Base-by-base conservation (phyloP, 2,888 invertebrate genomes). In the Boloria euphrosyne region DNA sequence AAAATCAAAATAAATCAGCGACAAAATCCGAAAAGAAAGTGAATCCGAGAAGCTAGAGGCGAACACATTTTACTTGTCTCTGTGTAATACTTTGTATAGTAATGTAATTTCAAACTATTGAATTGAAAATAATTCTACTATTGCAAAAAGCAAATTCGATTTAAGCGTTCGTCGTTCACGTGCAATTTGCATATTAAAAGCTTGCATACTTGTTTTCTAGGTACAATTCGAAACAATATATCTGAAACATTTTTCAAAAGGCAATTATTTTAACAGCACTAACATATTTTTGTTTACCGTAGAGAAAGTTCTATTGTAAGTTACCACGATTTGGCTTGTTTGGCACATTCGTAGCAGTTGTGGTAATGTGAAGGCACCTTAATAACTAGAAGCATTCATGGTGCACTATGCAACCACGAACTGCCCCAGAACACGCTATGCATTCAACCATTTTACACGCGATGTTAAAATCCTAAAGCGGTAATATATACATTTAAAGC, bases 101-200 rank as follows among this genome's bases (percentile, higher is more conserved):
- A 50, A 58, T 58, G 58, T 68, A 68, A 53, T 58, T 65, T 43
- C 22, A 54, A 65, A 49, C 61, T 62, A 62, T 61, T 58, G 65
- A 53, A 54, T 13, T 58, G 53, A 38, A 38, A 38, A 38, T 49
- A 57, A 62, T 61, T 52, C 53, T 50, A 57, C 53, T 18, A 62
- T 68, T 62, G 54, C 54, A 43, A 52, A 54, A 22, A 16, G 27
- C 53, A 57, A 64, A 57, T 64, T 51, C 57, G n/a, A 64, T 65
- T 55, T 62, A 55, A 62, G 58, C 22, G 65, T 55, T 43, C 55
- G 43, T 49, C 61, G 31, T 65, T 65, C 61, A 68, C 57, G 47
- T 61, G 38, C 53, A 43, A 46, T 68, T 58, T 61, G 67, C 57
- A 61, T 65, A 58, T 57, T 61, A 58, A 49, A 46, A 57, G 50